A percentile compares a stretch with the other conserved stretches of the same genome.
Conservation (phyloP, 1,140 invertebrate genomes). For the Dryas iulia region DNA sequence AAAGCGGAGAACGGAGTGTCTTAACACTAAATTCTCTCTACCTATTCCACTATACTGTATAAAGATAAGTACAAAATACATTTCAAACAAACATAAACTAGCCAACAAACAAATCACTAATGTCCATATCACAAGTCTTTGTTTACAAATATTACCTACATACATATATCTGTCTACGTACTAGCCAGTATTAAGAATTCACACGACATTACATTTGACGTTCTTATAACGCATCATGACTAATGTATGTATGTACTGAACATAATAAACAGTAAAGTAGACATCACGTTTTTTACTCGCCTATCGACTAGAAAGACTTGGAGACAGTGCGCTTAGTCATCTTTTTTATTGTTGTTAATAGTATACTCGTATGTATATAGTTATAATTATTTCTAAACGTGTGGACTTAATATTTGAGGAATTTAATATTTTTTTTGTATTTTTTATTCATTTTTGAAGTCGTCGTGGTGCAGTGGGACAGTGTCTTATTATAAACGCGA, state of each 20-base stretch:
- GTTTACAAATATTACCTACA: conserved; percentile 15
- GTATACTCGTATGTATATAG: background rate
- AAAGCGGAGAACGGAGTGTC: too few relatives aligned
- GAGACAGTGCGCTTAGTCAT: background rate
- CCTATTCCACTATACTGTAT: too few relatives aligned
- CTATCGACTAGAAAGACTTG: background rate
- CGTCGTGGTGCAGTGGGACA: too few relatives aligned
- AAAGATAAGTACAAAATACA: too few relatives aligned
- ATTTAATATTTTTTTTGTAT: too few relatives aligned
- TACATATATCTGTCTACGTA: background rate
- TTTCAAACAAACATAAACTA: background rate
- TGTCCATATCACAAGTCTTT: conserved; percentile 4
- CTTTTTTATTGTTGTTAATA: background rate
- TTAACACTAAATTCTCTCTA: too few relatives aligned
- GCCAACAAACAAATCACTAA: conserved; percentile 7
- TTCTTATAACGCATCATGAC: conserved; percentile 8
- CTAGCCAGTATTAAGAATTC: background rate
- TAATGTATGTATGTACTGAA: conserved; percentile 1
- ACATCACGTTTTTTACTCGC: conserved; percentile 4
- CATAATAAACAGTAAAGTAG: conserved; percentile 6
- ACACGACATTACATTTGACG: conserved; percentile 3
- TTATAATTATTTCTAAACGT: background rate
- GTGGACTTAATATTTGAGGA: too few relatives aligned
- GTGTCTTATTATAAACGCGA: too few relatives aligned
- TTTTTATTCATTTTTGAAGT: too few relatives aligned